Conservation (phyloP, 2,797 vertebrate genomes). For the Luscinia luscinia region DNA sequence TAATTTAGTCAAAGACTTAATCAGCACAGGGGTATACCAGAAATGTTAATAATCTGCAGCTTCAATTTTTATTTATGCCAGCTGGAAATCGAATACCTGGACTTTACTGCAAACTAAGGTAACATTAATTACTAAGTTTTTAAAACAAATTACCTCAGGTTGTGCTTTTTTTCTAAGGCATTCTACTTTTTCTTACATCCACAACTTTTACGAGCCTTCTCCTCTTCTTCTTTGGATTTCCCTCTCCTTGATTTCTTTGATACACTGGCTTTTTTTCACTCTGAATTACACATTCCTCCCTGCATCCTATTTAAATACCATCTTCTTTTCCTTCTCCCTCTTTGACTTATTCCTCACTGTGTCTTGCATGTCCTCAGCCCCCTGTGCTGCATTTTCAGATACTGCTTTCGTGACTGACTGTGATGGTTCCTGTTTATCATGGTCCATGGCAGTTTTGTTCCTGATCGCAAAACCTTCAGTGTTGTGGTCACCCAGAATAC, state of each 20-base stretch:
- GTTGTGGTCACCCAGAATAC: background rate
- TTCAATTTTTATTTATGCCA: background rate
- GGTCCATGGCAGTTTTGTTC: background rate
- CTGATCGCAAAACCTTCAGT: background rate
- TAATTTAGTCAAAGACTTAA: slow-evolving; percentile 3
- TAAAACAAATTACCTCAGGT: background rate
- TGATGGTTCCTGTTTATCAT: background rate
- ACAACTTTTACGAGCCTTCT: background rate
- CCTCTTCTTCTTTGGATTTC: background rate
- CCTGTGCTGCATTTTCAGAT: background rate
- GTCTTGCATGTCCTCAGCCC: background rate
- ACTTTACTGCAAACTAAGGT: background rate
- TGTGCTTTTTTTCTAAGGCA: background rate
- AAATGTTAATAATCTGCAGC: background rate
- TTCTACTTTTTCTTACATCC: background rate
- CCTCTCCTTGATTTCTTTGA: background rate
- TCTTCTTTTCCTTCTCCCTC: background rate
- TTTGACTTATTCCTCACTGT: background rate
- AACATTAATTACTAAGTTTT: background rate
- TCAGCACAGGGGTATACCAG: background rate
- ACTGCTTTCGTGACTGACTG: background rate
- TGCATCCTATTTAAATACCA: background rate
- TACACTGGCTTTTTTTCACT: background rate
- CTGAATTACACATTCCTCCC: background rate
- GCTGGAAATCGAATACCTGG: background rate